Conservation (phyloP, 2,797 vertebrate genomes). For the Sebastolobus alascanus region DNA sequence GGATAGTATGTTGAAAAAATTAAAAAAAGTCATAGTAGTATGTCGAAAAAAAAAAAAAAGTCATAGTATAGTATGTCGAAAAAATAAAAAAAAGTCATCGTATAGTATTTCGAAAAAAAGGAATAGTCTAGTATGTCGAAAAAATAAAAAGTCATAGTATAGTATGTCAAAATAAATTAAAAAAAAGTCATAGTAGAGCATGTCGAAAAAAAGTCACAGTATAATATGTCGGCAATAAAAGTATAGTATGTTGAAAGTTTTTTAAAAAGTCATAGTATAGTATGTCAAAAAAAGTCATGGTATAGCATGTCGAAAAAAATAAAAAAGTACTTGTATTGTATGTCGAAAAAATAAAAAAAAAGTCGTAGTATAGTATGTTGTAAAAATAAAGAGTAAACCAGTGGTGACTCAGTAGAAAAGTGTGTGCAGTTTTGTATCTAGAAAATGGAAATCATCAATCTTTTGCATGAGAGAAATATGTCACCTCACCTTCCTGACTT, state of each 20-base stretch:
- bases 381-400: background rate
- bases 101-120: background rate
- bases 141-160: background rate
- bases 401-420: background rate
- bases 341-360: too few relatives aligned
- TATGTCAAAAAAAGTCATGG: background rate
- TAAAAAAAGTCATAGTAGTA: too few relatives aligned
- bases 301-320: background rate
- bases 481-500: slow-evolving; percentile 76
- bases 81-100: too few relatives aligned
- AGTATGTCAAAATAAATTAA: background rate
- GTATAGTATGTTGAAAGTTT: too few relatives aligned
- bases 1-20: too few relatives aligned
- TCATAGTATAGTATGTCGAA: too few relatives aligned
- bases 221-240: too few relatives aligned
- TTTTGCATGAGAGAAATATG: background rate
- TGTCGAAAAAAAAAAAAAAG: too few relatives aligned
- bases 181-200: background rate
- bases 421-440: background rate
- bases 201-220: background rate
- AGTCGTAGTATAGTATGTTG: background rate
- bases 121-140: background rate
- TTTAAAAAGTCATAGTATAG: too few relatives aligned
- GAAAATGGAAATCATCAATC: background rate
- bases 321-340: background rate